Percentiles rank a stretch among this genome's conserved stretches.
phyloP scores from a whole-genome alignment of 37 sponge, comb jelly and placozoan genomes.

The Cladorhizidae sp. region DNA sequence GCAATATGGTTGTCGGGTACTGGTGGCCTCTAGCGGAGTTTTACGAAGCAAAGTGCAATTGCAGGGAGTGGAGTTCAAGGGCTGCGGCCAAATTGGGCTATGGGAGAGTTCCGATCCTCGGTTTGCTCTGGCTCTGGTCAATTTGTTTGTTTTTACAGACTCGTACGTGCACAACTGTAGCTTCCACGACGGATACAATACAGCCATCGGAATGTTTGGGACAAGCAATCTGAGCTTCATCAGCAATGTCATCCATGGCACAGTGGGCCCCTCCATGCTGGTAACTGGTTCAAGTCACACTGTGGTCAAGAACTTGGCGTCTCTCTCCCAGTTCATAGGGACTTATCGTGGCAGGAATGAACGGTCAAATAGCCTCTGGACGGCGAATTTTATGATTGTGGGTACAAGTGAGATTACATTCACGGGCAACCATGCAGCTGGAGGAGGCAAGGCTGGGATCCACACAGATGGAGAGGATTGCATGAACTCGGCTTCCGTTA shows the following conservation, averaged over 20 bases:
- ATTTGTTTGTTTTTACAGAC: constrained; percentile 21
- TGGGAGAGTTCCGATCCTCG: constrained; percentile 76
- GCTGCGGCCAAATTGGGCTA: constrained; percentile 86
- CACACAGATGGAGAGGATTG: constrained; percentile 89
- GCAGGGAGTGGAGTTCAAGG: constrained; percentile 79
- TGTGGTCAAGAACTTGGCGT: constrained; percentile 64
- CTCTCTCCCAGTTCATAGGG: constrained; percentile 62
- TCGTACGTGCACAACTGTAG: constrained; percentile 67
- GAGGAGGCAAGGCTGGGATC: constrained; percentile 74
- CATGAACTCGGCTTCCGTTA: neutral
- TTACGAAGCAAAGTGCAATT: constrained; percentile 68
- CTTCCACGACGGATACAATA: constrained; percentile 81
- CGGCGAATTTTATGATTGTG: constrained; percentile 72
- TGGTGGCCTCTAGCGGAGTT: constrained; percentile 27
- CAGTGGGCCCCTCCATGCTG: constrained; percentile 77
- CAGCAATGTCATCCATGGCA: constrained; percentile 82
- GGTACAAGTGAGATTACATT: constrained; percentile 44
- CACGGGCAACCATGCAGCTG: constrained; percentile 70
- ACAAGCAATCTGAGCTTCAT: constrained; percentile 34
- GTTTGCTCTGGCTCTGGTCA: constrained; percentile 82
- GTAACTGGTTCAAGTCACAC: constrained; percentile 48
- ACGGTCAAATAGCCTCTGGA: constrained; percentile 51
- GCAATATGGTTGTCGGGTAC: constrained; percentile 84
- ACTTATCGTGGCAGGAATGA: constrained; percentile 54
- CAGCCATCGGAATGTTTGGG: constrained; percentile 82